Base-by-base conservation (phyloP, 2,888 invertebrate species). In the Sphinx pinastri region DNA sequence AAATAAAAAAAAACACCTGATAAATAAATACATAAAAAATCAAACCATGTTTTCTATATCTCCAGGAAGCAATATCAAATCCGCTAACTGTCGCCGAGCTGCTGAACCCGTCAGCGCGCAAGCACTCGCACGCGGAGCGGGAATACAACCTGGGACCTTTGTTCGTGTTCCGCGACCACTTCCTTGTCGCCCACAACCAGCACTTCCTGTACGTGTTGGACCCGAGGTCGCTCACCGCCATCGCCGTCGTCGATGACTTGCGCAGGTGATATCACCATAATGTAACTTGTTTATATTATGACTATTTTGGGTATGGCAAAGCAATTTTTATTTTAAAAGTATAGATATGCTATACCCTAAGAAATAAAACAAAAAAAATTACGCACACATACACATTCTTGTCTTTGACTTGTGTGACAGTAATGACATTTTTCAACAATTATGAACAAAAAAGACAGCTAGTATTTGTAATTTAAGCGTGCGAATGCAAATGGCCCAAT, bases 151-250 rank as follows among this genome's bases (percentile, higher is more conserved):
- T 92, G 71, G 89, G 91, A 0, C 84, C 89, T n/a, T 82, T 94
- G 92, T 70, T 95, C 95, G 95, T 96, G 77, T 98, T 97, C 88
- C 94, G 95, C 66, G 96, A 97, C 38, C 95, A 96, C 71, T 95
- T 96, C 81, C 91, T 98, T 45, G 95, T 98, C 49, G 96, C 97
- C 0, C 96, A 97, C 90, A 96, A 96, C 86, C 95, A 96, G 55
- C 95, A 95, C 71, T 87, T 95, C 68, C 92, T 98, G 49, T 97
- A 97, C 80, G 94, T 98, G 67, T 91, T 98, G 57, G 97, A 98
- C 92, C 96, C 98, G 31, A 90, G 95, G 57, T 95, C 95, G 70
- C 94, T 96, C 73, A 94, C 94, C 67, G 95, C 97, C 13, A 94
- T 96, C 67, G 96, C 96, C 0, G 95, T 95, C 5, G 95, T 97